Evolutionary conservation across 2,113 vertebrate genomes (phyloP).

Genomic region (Crotophaga sulcirostris): DNA sequence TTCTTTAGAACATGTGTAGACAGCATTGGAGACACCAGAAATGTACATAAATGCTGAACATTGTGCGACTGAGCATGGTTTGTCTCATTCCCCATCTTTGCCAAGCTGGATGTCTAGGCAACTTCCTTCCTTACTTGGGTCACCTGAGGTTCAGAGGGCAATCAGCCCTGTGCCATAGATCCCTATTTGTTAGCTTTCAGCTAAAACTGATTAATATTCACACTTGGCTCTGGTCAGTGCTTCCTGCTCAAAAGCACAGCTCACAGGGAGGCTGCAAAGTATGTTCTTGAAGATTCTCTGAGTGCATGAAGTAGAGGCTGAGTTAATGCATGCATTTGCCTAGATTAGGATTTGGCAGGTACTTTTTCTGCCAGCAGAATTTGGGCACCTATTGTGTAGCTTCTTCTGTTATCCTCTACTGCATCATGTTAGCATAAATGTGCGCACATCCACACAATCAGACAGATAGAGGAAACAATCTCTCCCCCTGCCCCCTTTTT

Average conservation of each 20-base stretch:
- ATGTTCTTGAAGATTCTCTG: background rate
- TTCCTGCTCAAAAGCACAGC: background rate
- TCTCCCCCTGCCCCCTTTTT: fast-evolving
- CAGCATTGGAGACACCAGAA: background rate
- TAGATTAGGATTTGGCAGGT: background rate
- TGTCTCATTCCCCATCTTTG: background rate
- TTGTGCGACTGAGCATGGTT: background rate
- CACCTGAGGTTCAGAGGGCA: background rate
- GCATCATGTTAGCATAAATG: background rate
- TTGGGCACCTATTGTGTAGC: background rate
- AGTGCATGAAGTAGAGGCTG: background rate
- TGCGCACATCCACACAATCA: background rate
- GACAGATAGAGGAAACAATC: background rate
- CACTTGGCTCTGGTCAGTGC: background rate
- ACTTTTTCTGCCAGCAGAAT: background rate
- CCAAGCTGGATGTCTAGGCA: background rate
- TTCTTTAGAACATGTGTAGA: background rate
- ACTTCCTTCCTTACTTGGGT: background rate
- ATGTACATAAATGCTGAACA: background rate
- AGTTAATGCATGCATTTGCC: background rate
- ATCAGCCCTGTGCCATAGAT: background rate
- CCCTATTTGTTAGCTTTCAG: background rate
- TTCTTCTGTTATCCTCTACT: background rate
- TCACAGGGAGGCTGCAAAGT: background rate
- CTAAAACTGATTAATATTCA: background rate